These are phyloP conservation scores for Mesorhabditis belari DNA, from an alignment of 2,888 invertebrate species.

Conservation along the genomic window DNA sequence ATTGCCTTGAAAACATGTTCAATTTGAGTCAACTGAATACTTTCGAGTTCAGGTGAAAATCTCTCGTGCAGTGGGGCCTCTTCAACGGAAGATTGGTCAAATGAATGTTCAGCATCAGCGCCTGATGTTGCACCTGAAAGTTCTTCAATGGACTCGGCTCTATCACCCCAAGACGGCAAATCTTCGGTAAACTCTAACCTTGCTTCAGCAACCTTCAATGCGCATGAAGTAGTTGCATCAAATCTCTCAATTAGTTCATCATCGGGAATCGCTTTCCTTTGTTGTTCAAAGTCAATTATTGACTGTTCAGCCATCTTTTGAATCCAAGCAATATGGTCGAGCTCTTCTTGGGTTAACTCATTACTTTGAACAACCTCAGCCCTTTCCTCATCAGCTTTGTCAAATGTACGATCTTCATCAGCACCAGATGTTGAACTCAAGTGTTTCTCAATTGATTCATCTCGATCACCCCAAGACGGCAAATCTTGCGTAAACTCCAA, in stretches of 20 bases:
- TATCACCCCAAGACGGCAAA: too few relatives aligned
- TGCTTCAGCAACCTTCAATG: too few relatives aligned
- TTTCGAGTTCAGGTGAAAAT: neutral
- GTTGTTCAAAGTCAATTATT: constrained; percentile 11
- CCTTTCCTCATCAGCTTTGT: neutral
- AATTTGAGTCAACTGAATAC: too few relatives aligned
- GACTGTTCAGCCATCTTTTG: constrained; percentile 9
- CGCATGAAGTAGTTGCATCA: too few relatives aligned
- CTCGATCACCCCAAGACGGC: too few relatives aligned
- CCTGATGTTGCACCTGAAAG: constrained; percentile 13
- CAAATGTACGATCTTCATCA: constrained; percentile 1
- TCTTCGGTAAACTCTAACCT: too few relatives aligned
- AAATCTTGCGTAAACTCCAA: too few relatives aligned
- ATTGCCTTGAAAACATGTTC: too few relatives aligned
- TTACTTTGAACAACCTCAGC: neutral
- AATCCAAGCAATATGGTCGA: constrained; percentile 12
- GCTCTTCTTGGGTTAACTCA: constrained; percentile 5
- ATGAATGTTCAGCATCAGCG: constrained; percentile 11
- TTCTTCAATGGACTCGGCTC: constrained; percentile 2
- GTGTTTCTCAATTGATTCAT: too few relatives aligned
- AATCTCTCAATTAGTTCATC: too few relatives aligned
- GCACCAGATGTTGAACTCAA: neutral
- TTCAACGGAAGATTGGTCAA: neutral
- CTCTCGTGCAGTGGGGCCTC: neutral
- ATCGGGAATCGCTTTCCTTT: too few relatives aligned